A percentile compares a stretch with the other conserved stretches of the same genome.
Evolutionary conservation across 2,797 vertebrate species (phyloP).

Genomic region (Mormyrus proboscirostris): DNA sequence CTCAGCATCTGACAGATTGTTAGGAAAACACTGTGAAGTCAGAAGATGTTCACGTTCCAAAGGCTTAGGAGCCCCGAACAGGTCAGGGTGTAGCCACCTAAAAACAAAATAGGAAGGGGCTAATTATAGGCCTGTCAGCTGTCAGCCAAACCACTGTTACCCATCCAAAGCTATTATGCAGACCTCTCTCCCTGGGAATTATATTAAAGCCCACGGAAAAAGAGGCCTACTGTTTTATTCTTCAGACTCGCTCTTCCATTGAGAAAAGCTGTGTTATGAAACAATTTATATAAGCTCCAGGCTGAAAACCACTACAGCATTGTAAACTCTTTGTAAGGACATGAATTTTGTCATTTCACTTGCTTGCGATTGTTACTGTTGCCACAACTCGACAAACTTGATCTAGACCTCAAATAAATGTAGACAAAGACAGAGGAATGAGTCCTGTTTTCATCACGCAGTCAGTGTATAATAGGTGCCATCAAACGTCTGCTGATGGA

Average conservation of each 20-base stretch:
- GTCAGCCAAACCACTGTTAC: background rate
- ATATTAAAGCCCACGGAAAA: background rate
- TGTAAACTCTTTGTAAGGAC: background rate
- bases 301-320: background rate
- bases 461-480: background rate
- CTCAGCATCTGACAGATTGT: background rate
- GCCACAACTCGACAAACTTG: background rate
- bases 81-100: background rate
- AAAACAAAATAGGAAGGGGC: background rate
- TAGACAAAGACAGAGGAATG: background rate
- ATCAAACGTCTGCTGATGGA: background rate
- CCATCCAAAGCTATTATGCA: background rate
- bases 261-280: background rate
- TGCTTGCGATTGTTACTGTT: background rate
- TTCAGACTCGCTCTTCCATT: background rate
- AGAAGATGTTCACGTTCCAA: background rate
- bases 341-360: background rate
- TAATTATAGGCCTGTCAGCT: background rate
- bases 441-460: background rate
- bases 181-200: background rate
- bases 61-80: background rate
- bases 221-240: background rate
- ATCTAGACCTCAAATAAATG: background rate
- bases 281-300: background rate
- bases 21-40: background rate